phyloP scores from a whole-genome alignment of 1,140 invertebrate genomes.

The Brachionus koreanus region DNA sequence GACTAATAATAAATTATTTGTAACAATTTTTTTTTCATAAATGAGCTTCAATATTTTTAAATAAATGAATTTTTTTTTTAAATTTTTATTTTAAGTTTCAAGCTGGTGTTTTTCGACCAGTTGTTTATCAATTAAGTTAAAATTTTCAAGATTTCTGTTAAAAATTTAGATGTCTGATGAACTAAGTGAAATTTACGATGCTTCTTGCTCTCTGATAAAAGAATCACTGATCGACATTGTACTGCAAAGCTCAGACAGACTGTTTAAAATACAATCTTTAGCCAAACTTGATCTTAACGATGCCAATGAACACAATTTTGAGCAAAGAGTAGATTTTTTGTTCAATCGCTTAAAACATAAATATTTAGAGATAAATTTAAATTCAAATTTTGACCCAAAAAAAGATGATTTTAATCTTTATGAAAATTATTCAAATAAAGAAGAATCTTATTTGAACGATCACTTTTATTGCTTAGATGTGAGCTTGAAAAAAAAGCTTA shows the following conservation, averaged over 20 bases:
- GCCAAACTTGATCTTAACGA: not conserved
- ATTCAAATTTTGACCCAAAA: not conserved
- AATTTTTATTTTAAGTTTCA: not conserved
- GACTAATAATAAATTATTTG: not conserved
- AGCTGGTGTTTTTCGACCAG: not conserved
- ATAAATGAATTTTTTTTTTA: not conserved
- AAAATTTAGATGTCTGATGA: not conserved
- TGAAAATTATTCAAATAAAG: not conserved
- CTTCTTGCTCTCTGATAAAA: not conserved
- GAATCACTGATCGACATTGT: not conserved
- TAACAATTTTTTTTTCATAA: not conserved
- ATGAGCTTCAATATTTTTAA: not conserved
- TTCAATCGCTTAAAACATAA: not conserved
- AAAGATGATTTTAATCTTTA: not conserved
- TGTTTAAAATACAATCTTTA: not conserved
- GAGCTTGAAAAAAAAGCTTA: not conserved
- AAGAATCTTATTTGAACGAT: not conserved
- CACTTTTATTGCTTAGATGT: not conserved
- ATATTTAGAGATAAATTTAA: not conserved
- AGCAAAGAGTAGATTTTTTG: not conserved
- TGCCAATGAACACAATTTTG: not conserved
- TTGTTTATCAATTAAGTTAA: not conserved
- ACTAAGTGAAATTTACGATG: not conserved
- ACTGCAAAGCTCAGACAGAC: not conserved
- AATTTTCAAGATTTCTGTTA: not conserved